Evolutionary conservation across 1,140 invertebrate genomes (phyloP), one percentile per base, ranked within the genome.

Genomic region (Drosophila ercepeae): DNA sequence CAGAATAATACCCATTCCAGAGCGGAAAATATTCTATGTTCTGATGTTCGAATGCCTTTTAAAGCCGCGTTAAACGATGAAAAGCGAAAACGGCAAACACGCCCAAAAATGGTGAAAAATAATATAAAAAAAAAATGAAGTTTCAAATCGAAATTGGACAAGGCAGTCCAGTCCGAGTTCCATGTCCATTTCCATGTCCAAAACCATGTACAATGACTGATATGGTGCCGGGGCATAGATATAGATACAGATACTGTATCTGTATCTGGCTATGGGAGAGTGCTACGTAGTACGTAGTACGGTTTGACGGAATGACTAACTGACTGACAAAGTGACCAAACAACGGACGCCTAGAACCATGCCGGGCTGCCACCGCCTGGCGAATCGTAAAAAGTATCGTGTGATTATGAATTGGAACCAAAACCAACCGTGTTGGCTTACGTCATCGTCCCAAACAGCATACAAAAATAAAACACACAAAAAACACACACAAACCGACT

Each of bases 331-430:
- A 58, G 13, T 61, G 59, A 63, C 41, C 53, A 63, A 58, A 21
- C 29, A 49, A 72, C 55, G 57, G n/a, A n/a, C 61, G 78, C 65
- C 55, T 71, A 79, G 65, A 79, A 79, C 55, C 18, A 36, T 42
- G 36, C 21, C 36, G 23, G 13, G 0, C 13, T 11, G 13, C 13
- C 14, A n/a, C n/a, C 16, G 32, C 32, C 36, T 32, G 29, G 29
- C 9, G 55, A 59, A 36, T 76, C 74, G 57, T 64, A 59, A 77
- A 77, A 75, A 78, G 73, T 86, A 61, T 81, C 77, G 82, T 84
- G 82, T 84, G 81, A 88, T 84, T 88, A 84, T 88, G 82, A 84
- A 76, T 79, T 79, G 67, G 57, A 84, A 84, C 71, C 63, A 51
- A 81, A 84, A 84, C 71, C 63, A 51, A 81, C 75, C 69, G 61